Percentiles rank a stretch among this genome's conserved stretches.
Evolutionary conservation across 2,888 invertebrate genomes (phyloP).

Genomic region (Cacoxenus indagator): DNA sequence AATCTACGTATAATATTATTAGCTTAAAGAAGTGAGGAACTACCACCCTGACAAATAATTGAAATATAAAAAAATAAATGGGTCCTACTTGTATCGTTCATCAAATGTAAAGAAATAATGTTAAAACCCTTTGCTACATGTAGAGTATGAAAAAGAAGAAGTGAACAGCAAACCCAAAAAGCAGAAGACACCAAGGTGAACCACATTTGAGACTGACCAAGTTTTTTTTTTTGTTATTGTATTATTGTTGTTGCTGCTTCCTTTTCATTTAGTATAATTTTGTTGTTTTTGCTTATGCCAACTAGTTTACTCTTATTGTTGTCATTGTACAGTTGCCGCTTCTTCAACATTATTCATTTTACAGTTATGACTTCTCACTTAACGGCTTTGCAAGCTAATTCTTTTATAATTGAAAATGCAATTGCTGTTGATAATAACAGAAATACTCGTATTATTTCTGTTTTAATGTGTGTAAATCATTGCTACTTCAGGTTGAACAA

Average conservation of each 20-base stretch:
- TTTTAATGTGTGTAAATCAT: neutral
- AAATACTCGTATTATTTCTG: too few species aligned
- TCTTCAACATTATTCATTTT: neutral
- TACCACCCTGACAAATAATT: too few species aligned
- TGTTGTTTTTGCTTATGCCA: neutral
- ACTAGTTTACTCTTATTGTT: conserved; percentile 12
- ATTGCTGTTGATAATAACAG: conserved; percentile 20
- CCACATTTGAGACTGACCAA: conserved; percentile 34
- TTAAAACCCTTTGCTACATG: neutral
- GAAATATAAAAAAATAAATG: too few species aligned
- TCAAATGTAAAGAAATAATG: neutral
- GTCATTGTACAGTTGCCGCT: conserved; percentile 17
- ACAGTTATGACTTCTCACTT: neutral
- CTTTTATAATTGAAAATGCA: conserved; percentile 49
- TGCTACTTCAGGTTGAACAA: conserved; percentile 2
- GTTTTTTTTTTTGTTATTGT: conserved; percentile 14
- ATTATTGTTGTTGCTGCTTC: conserved; percentile 27
- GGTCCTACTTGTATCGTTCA: neutral
- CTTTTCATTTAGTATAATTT: neutral
- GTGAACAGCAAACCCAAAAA: conserved; percentile 11
- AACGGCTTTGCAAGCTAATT: conserved; percentile 35
- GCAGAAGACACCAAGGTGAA: conserved; percentile 44
- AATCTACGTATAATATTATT: too few species aligned
- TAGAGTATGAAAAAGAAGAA: neutral
- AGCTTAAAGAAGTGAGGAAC: too few species aligned